These are phyloP conservation scores for Drosophila ustulata DNA, from an alignment of 2,888 invertebrate genomes.

Conservation along the genomic window DNA sequence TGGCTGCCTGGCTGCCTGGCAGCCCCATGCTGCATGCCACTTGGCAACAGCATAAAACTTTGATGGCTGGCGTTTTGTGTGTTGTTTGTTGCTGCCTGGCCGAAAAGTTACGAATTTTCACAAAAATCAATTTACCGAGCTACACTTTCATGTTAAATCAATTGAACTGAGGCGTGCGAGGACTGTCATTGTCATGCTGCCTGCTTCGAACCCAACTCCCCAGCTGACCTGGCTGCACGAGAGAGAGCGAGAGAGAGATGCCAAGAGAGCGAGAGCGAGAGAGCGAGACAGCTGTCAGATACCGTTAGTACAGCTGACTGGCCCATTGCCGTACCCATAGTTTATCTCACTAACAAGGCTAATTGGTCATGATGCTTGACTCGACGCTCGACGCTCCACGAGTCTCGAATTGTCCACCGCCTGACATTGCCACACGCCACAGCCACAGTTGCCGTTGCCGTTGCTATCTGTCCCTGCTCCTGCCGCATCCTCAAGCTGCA, in stretches of 20 bases:
- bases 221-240: constrained; percentile 8
- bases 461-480: constrained; percentile 30
- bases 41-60: constrained; percentile 71
- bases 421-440: constrained; percentile 67
- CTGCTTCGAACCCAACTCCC: constrained; percentile 8
- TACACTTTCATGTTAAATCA: constrained; percentile 81
- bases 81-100: constrained; percentile 20
- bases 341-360: constrained; percentile 81
- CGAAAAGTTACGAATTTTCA: constrained; percentile 67
- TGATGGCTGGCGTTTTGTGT: constrained; percentile 50
- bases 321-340: constrained; percentile 69
- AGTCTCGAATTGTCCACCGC: constrained; percentile 38
- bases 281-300: constrained; percentile 45
- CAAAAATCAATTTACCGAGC: constrained; percentile 77
- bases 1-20: background rate
- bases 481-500: constrained; percentile 13
- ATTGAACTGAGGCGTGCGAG: constrained; percentile 77
- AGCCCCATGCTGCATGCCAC: constrained; percentile 27
- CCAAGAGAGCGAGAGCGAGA: background rate
- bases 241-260: constrained; percentile 1
- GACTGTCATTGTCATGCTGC: constrained; percentile 67
- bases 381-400: constrained; percentile 30
- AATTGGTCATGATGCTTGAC: constrained; percentile 79
- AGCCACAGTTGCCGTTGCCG: constrained; percentile 6
- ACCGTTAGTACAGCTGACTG: constrained; percentile 62